Conservation (phyloP, 2,113 vertebrate genomes). For the Desmodus rotundus region DNA sequence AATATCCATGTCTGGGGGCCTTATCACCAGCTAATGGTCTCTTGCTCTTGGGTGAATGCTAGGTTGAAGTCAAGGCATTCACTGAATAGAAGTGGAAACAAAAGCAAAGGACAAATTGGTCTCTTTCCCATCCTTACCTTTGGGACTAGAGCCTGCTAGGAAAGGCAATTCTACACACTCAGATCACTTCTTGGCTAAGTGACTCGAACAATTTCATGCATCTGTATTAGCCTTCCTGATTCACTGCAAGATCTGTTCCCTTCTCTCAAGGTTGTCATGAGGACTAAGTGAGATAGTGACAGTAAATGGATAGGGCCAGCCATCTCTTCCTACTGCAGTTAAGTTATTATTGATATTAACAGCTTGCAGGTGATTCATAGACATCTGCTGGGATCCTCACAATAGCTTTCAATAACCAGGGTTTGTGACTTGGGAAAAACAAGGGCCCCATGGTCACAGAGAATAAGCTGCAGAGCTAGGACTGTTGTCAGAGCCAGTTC, state of each 20-base stretch:
- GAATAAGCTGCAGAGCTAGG: neutral
- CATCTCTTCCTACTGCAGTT: neutral
- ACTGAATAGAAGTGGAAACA: conserved; percentile 51
- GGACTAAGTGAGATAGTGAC: neutral
- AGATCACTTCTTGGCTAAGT: neutral
- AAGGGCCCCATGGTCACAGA: neutral
- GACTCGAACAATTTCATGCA: neutral
- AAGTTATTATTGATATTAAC: neutral
- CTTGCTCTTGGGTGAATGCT: conserved; percentile 64
- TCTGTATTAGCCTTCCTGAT: too few relatives aligned
- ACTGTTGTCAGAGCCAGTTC: neutral
- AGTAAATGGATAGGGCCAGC: rapidly evolving
- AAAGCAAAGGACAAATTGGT: neutral
- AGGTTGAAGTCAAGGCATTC: conserved; percentile 47
- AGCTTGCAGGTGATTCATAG: neutral
- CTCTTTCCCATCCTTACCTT: neutral
- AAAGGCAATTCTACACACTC: neutral
- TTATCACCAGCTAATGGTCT: conserved; percentile 67
- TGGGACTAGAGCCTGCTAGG: neutral
- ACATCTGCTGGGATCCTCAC: neutral
- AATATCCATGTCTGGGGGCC: conserved; percentile 48
- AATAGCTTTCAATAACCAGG: neutral
- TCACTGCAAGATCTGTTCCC: neutral
- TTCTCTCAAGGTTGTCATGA: neutral
- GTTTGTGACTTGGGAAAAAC: neutral